A percentile compares a stretch with the other conserved stretches of the same genome.
Conservation (phyloP, 2,888 invertebrate species). For the Balanococcus diminutus region DNA sequence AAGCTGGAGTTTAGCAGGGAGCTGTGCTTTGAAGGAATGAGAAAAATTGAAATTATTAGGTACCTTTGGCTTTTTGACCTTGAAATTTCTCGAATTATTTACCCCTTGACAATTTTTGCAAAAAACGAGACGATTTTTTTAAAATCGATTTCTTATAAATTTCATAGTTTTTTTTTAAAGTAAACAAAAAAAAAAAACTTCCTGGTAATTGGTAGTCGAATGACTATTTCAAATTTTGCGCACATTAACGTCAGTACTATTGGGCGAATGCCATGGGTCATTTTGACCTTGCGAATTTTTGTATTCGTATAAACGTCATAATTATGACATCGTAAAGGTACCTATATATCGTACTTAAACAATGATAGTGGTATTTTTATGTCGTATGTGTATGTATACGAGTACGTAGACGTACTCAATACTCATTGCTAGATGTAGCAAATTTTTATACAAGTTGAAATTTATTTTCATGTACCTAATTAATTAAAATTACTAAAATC, state of each 20-base stretch:
- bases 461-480: too few species aligned
- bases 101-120: too few species aligned
- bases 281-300: slow-evolving; percentile 53
- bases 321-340: slow-evolving; percentile 50
- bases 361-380: not conserved
- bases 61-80: too few species aligned
- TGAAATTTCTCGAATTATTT: too few species aligned
- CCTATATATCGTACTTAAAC: not conserved
- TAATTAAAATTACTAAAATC: too few species aligned
- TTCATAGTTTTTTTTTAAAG: not conserved
- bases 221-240: slow-evolving; percentile 48
- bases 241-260: slow-evolving; percentile 48
- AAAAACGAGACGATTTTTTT: not conserved
- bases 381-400: too few species aligned
- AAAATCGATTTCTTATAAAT: too few species aligned
- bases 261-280: slow-evolving; percentile 46
- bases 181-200: not conserved
- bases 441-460: too few species aligned
- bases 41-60: too few species aligned
- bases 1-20: too few species aligned
- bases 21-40: too few species aligned
- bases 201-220: slow-evolving; percentile 48
- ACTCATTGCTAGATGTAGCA: too few species aligned
- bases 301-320: slow-evolving; percentile 54
- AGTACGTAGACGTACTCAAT: not conserved